Evolutionary conservation across 2,888 invertebrate genomes (phyloP), one percentile per base, ranked within the genome.

Genomic region (Colletes collaris): DNA sequence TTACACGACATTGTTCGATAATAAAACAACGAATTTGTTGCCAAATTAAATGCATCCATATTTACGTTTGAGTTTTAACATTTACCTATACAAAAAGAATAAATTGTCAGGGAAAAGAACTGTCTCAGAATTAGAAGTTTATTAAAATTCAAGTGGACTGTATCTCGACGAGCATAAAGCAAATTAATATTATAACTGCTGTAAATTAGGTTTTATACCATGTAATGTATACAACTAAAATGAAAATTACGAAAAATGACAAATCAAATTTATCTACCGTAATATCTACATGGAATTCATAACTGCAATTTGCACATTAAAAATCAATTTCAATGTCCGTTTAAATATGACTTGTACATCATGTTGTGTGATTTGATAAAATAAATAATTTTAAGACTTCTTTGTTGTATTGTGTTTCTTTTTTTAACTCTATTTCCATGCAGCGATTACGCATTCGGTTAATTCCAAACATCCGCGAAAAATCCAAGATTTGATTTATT

Each of bases 131-230:
- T 69, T 37, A 19, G 8, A 11, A 10, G 16, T 7, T 3, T 13
- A 52, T 56, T 65, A 44, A 35, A 80, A 53, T 77, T 50, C 52
- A 59, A 63, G 49, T 58, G 58, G 63, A 73, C 58, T 68, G 59
- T 56, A 65, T 78, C 69, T 79, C 77, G 77, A 72, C 68, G 75
- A 72, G 67, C 72, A 50, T 65, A 64, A 27, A 70, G 40, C 72
- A 66, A 65, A 67, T 19, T 63, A 77, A 74, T 76, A 74, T 69
- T 78, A 56, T 81, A 83, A 79, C 60, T 82, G 67, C 79, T 84
- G 81, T 87, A 84, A 88, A 87, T 85, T 88, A 88, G 82, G 80
- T 90, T 91, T 90, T 90, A 84, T 90, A 89, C 83, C 80, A 60
- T 86, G 76, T 80, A 66, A 86, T 73, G 52, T 76, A 64, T 84